Evolutionary conservation across 2,113 vertebrate species (phyloP), one percentile per base, ranked within the genome.

Genomic region (Riparia riparia): DNA sequence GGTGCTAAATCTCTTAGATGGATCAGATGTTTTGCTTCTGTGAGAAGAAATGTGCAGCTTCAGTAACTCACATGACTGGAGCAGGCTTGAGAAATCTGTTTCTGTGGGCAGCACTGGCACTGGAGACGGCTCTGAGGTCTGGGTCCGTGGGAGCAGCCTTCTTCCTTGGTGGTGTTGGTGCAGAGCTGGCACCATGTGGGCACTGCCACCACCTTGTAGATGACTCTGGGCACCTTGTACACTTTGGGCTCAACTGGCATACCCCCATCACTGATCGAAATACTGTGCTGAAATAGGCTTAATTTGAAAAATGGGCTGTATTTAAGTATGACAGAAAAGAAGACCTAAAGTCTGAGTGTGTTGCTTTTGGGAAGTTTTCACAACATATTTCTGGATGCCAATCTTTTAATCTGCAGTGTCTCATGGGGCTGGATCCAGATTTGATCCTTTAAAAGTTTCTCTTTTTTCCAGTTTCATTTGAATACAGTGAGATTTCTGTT

Each of bases 21-120:
- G 51, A 86, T 86, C 50, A 73, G 32, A 83, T 34, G 17, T 84
- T 86, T 95, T 93, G 19, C 31, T 84, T 90, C 82, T 86, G 25
- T 71, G 56, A 78, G 64, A 91, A 85, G 39, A 47, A 64, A 45
- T 17, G 17, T 84, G n/a, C 51, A 83, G 44, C 47, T 92, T 94
- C 18, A 39, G 28, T 83, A 81, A 32, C 44, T 88, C 63, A 34
- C 47, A 14, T 83, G 44, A 44, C 71, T 20, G 56, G 12, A 64
- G 51, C 54, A 92, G 39, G 37, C 74, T 88, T 95, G 24, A 83
- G 74, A 88, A 91, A 88, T 94, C 44, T 78, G n/a, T 90, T 88
- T 65, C 85, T 96, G 87, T 2, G 0, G 58, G 61, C 76, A 80
- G 47, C 0, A 0, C n/a, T 95, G 88, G 68, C 93, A 86, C 60